Base-by-base conservation (phyloP, 1,140 invertebrate species). In the Apis dorsata region DNA sequence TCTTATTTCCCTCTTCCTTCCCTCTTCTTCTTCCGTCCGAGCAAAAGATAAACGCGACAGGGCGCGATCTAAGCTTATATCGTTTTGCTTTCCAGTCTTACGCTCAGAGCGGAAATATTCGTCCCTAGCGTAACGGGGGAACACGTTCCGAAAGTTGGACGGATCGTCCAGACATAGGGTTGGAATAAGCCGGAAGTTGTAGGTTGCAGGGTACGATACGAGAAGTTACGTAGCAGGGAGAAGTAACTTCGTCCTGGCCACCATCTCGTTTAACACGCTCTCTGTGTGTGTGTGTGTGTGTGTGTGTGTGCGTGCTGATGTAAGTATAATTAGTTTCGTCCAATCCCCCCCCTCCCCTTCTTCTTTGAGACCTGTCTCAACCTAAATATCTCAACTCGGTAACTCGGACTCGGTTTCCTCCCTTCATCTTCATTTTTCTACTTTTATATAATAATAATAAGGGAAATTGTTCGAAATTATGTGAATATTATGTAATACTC, bases 271-370 rank as follows among this genome's bases (percentile, higher is more conserved):
- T 83, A 83, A 70, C 68, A 63, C 66, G 53, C 76, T 19, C 51
- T 0, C 28, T 34, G 1, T 63, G 24, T 83, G 81, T 63, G 79
- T 53, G 75, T 63, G 57, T 28, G 34, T 0, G 34, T 7, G 34
- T 4, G 34, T 4, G 34, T 55, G 44, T 82, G 81, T 70, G 79
- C 60, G 75, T 63, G 57, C 49, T 71, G 75, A 83, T 83, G 81
- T 65, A 65, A 65, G 63, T 83, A 83, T 83, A 83, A 83, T 83
- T 83, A 83, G 81, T 83, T 83, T 69, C 75, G 75, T 65, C 74
- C 81, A 63, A 69, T 60, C 73, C 80, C 13, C 63, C 76, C 76
- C 80, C 76, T 81, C 55, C 28, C 34, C 34, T 5, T 5, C 34
- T 44, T 44, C 34, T 44, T 44, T 44, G 34, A 44, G 55, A 68